Evolutionary conservation across 2,888 invertebrate species (phyloP).

Genomic region (Hydroisotoma schaefferi): DNA sequence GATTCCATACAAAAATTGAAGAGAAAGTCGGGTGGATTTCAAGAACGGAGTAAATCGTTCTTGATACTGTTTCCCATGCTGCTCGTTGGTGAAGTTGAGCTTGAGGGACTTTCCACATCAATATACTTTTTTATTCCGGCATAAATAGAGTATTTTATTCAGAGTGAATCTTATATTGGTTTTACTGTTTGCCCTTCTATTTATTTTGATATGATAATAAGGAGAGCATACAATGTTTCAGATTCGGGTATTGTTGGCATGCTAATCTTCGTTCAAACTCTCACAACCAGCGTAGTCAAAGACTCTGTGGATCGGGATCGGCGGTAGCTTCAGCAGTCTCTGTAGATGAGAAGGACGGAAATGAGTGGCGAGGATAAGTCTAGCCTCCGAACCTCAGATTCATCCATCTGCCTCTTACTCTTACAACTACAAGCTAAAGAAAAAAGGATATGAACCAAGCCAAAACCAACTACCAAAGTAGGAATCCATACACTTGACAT

Average conservation of each 20-base stretch:
- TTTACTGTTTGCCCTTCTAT: slow-evolving; percentile 18
- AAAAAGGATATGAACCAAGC: too few relatives aligned
- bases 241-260: slow-evolving; percentile 33
- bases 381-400: slow-evolving; percentile 35
- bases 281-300: slow-evolving; percentile 11
- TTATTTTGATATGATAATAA: slow-evolving; percentile 34
- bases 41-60: neutral
- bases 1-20: neutral
- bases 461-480: too few relatives aligned
- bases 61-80: neutral
- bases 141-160: slow-evolving; percentile 39
- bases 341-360: slow-evolving; percentile 20
- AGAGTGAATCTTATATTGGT: slow-evolving; percentile 37
- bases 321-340: neutral
- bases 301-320: too few relatives aligned
- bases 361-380: slow-evolving; percentile 32
- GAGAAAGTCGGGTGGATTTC: slow-evolving; percentile 16
- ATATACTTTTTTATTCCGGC: slow-evolving; percentile 36
- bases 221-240: slow-evolving; percentile 27
- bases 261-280: slow-evolving; percentile 28
- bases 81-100: neutral
- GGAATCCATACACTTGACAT: slow-evolving; percentile 42
- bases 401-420: slow-evolving; percentile 42
- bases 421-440: too few relatives aligned
- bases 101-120: slow-evolving; percentile 35